Conservation (phyloP, 2,113 vertebrate genomes). For the Tyrannus savana region DNA sequence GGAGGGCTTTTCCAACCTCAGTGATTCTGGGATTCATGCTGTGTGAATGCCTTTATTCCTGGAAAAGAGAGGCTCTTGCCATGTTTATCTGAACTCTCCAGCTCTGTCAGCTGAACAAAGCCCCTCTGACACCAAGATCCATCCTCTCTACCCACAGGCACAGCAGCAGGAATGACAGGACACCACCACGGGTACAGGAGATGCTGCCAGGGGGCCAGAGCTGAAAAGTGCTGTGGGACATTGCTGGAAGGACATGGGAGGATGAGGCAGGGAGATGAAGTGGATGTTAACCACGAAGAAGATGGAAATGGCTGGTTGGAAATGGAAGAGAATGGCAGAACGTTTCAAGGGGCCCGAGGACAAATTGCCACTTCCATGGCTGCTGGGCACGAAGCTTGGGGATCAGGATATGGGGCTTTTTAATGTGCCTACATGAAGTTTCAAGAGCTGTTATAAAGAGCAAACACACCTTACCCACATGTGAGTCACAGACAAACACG, state of each 20-base stretch:
- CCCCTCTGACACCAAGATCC: not conserved
- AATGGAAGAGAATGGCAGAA: not conserved
- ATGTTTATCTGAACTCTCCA: not conserved
- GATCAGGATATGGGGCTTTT: conserved; percentile 12
- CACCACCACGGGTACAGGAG: not conserved
- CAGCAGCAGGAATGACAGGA: not conserved
- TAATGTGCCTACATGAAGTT: conserved; percentile 7
- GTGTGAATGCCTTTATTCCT: not conserved
- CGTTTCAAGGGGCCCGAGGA: not conserved
- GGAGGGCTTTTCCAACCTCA: not conserved
- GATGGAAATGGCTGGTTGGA: not conserved
- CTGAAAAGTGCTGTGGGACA: not conserved
- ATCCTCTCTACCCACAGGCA: not conserved
- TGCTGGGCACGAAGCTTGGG: not conserved
- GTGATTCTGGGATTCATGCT: not conserved
- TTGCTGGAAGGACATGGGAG: not conserved
- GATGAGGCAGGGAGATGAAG: not conserved
- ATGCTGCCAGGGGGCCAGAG: not conserved
- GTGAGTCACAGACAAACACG: conserved; percentile 58
- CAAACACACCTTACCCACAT: conserved; percentile 52
- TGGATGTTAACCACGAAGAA: not conserved
- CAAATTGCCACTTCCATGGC: not conserved
- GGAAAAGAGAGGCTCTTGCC: not conserved
- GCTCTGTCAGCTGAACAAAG: not conserved
- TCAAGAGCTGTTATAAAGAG: conserved; percentile 51